phyloP scores from a whole-genome alignment of 2,797 vertebrate species.

The Helostoma temminkii region DNA sequence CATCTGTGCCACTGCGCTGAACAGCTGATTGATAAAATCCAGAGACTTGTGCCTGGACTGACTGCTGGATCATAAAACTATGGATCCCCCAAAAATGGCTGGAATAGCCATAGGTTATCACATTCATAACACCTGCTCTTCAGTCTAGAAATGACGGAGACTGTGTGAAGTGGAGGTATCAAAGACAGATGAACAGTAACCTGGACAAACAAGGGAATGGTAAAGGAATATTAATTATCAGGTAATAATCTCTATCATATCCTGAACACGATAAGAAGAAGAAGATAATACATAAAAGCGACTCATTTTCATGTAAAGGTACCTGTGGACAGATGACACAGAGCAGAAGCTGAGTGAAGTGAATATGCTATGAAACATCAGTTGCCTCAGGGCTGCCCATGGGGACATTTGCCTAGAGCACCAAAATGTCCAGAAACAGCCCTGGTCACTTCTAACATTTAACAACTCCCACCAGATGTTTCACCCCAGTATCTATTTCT shows the following conservation, averaged over 20 bases:
- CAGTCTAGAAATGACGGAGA: too few relatives aligned
- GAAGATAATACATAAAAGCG: neutral
- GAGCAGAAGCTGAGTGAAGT: neutral
- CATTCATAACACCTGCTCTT: too few relatives aligned
- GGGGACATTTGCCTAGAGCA: neutral
- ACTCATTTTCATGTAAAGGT: neutral
- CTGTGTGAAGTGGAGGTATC: too few relatives aligned
- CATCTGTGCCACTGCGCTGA: too few relatives aligned
- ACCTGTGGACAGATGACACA: neutral
- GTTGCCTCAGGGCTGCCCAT: neutral
- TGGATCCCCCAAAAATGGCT: too few relatives aligned
- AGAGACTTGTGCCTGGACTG: too few relatives aligned
- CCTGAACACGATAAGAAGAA: neutral
- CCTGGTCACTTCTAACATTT: slow-evolving; percentile 12
- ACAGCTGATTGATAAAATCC: too few relatives aligned
- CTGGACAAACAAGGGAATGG: too few relatives aligned
- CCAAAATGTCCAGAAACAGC: neutral
- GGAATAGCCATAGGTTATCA: too few relatives aligned
- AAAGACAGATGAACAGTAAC: neutral
- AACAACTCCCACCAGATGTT: slow-evolving; percentile 9
- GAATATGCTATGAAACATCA: neutral
- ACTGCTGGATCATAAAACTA: too few relatives aligned
- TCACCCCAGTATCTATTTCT: slow-evolving; percentile 15
- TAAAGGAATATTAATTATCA: neutral
- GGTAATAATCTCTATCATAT: neutral